Evolutionary conservation across 2,888 invertebrate species (phyloP).

Genomic region (Galerucella nymphaeae): DNA sequence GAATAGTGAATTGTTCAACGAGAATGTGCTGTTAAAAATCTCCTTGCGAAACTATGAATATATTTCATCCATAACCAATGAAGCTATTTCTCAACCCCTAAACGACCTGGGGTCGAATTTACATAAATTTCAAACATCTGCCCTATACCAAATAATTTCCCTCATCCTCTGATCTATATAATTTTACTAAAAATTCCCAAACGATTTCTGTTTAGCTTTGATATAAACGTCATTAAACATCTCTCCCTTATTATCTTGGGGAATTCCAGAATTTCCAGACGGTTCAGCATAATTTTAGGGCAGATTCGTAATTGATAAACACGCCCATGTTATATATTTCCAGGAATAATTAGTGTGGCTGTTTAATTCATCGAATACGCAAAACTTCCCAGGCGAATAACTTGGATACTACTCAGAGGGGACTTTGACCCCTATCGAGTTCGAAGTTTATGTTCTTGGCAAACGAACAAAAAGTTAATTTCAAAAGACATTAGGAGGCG

Average conservation of each 20-base stretch:
- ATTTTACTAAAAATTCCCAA: background rate
- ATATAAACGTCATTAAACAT: background rate
- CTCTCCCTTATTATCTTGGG: background rate
- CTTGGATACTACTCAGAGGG: constrained; percentile 12
- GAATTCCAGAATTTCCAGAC: constrained; percentile 18
- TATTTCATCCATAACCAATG: too few relatives aligned
- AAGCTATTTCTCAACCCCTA: too few relatives aligned
- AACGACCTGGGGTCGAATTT: too few relatives aligned
- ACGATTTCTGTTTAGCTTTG: constrained; percentile 8
- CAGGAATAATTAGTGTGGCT: constrained; percentile 22
- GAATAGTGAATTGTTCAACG: too few relatives aligned
- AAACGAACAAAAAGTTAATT: background rate
- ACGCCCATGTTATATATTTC: constrained; percentile 19
- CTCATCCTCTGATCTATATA: background rate
- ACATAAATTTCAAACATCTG: too few relatives aligned
- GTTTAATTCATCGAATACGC: constrained; percentile 23
- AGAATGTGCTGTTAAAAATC: too few relatives aligned
- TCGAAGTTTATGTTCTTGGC: constrained; percentile 5
- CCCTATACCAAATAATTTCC: background rate
- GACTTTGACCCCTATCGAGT: background rate
- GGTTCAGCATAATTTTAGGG: constrained; percentile 19
- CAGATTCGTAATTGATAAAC: constrained; percentile 27
- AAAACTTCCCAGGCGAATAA: constrained; percentile 25
- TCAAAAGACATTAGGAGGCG: background rate
- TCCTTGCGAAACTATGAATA: too few relatives aligned